Percentiles rank a stretch among this genome's conserved stretches.
Evolutionary conservation across 2,888 invertebrate species (phyloP).

Genomic region (Spodoptera littoralis): DNA sequence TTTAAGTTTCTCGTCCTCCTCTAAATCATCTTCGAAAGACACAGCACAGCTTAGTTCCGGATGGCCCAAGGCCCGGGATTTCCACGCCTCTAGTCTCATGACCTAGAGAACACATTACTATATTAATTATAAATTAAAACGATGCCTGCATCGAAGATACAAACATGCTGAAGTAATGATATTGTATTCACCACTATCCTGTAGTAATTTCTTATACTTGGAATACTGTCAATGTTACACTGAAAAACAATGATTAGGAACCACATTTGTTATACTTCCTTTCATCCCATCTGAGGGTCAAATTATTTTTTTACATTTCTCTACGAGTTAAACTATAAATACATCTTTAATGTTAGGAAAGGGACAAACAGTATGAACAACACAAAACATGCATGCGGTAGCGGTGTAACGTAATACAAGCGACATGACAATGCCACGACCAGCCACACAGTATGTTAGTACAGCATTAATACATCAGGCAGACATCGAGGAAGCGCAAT

Average conservation of each 20-base stretch:
- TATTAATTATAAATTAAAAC: too few relatives aligned
- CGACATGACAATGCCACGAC: slow-evolving; percentile 32
- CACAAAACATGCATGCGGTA: slow-evolving; percentile 41
- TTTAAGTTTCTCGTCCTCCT: slow-evolving; percentile 81
- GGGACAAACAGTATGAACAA: slow-evolving; percentile 29
- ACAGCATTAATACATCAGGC: slow-evolving; percentile 20
- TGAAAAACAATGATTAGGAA: slow-evolving; percentile 9
- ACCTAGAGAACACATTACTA: slow-evolving; percentile 80
- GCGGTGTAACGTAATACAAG: slow-evolving; percentile 35
- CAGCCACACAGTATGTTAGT: slow-evolving; percentile 14
- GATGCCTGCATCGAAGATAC: background rate
- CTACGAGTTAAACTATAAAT: slow-evolving; percentile 18
- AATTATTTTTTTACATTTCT: slow-evolving; percentile 3
- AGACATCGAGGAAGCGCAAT: slow-evolving; percentile 30
- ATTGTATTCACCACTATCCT: slow-evolving; percentile 24
- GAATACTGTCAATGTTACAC: background rate
- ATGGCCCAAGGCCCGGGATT: slow-evolving; percentile 88
- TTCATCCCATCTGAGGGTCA: background rate
- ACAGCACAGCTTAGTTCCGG: slow-evolving; percentile 75
- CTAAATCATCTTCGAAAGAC: slow-evolving; percentile 80
- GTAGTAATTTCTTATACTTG: background rate
- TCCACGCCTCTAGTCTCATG: slow-evolving; percentile 92
- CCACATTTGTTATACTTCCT: slow-evolving; percentile 9
- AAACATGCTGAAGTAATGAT: slow-evolving; percentile 28
- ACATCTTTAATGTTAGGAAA: slow-evolving; percentile 18